These are phyloP conservation scores for Aphis craccivora DNA, from an alignment of 1,140 invertebrate genomes.

Conservation along the genomic window DNA sequence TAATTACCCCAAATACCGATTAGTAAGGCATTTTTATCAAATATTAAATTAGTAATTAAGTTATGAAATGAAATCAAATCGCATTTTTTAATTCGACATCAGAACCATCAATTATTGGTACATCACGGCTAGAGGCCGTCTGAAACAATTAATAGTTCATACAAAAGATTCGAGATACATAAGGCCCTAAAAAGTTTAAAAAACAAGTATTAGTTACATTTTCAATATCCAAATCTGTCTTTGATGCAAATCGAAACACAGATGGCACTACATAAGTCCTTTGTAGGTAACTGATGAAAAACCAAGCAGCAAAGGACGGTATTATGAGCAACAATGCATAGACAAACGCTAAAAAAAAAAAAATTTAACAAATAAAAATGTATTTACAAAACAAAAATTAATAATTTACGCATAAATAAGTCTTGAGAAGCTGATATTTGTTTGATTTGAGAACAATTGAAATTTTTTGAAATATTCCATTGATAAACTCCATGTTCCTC, in stretches of 20 bases:
- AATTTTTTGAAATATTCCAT: slow-evolving; percentile 54
- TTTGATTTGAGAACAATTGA: slow-evolving; percentile 42
- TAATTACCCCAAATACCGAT: neutral
- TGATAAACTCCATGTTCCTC: slow-evolving; percentile 58
- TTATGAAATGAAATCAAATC: slow-evolving; percentile 29
- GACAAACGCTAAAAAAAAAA: slow-evolving; percentile 33
- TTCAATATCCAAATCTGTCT: slow-evolving; percentile 55
- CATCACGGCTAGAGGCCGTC: slow-evolving; percentile 32
- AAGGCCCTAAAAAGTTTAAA: neutral
- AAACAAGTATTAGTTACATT: slow-evolving; percentile 31
- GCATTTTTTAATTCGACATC: slow-evolving; percentile 52
- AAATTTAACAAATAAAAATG: too few species aligned
- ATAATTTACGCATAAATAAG: slow-evolving; percentile 42
- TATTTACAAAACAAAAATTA: neutral
- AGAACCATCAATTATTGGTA: slow-evolving; percentile 40
- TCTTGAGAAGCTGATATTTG: slow-evolving; percentile 34
- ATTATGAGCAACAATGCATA: slow-evolving; percentile 42
- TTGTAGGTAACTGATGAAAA: slow-evolving; percentile 45
- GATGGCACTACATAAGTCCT: slow-evolving; percentile 51
- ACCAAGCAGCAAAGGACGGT: slow-evolving; percentile 40
- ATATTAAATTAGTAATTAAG: slow-evolving; percentile 14
- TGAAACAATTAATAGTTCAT: slow-evolving; percentile 45
- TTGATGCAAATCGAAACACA: slow-evolving; percentile 53
- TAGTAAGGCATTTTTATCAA: neutral
- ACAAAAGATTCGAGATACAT: neutral